A percentile compares a stretch with the other conserved stretches of the same genome.
Evolutionary conservation across 2,797 vertebrate genomes (phyloP).

Genomic region (Hyperoplus immaculatus): DNA sequence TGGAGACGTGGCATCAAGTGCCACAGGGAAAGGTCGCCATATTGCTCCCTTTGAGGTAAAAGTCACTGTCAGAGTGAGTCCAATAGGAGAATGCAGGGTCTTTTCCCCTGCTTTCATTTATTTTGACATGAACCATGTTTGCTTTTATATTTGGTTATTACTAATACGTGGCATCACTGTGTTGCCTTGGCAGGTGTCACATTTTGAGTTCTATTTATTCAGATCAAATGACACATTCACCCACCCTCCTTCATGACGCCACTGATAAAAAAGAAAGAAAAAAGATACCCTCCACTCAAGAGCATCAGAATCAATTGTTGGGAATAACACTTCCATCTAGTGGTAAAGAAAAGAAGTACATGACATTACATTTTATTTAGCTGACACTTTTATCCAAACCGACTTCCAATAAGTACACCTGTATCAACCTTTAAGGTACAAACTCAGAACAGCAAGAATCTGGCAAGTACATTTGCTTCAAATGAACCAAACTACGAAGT

Average conservation of each 20-base stretch:
- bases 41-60: slow-evolving; percentile 74
- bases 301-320: not conserved
- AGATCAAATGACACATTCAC: not conserved
- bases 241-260: too few relatives aligned
- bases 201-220: not conserved
- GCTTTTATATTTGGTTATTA: slow-evolving; percentile 17
- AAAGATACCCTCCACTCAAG: too few relatives aligned
- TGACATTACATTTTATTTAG: too few relatives aligned
- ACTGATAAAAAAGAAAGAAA: too few relatives aligned
- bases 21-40: slow-evolving; percentile 74
- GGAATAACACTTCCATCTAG: slow-evolving; percentile 35
- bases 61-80: slow-evolving; percentile 72
- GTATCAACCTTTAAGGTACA: too few relatives aligned
- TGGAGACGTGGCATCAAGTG: slow-evolving; percentile 61
- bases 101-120: slow-evolving; percentile 19
- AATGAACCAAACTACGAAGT: too few relatives aligned
- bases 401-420: too few relatives aligned
- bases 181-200: slow-evolving; percentile 2
- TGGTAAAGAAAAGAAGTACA: slow-evolving; percentile 1
- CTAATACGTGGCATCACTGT: not conserved
- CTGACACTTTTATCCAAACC: too few relatives aligned
- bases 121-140: slow-evolving; percentile 44
- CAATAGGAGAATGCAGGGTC: slow-evolving; percentile 53
- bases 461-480: too few relatives aligned
- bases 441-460: too few relatives aligned